Evolutionary conservation across 2,113 vertebrate genomes (phyloP), one percentile per base, ranked within the genome.

Genomic region (Chrysochloris asiatica): DNA sequence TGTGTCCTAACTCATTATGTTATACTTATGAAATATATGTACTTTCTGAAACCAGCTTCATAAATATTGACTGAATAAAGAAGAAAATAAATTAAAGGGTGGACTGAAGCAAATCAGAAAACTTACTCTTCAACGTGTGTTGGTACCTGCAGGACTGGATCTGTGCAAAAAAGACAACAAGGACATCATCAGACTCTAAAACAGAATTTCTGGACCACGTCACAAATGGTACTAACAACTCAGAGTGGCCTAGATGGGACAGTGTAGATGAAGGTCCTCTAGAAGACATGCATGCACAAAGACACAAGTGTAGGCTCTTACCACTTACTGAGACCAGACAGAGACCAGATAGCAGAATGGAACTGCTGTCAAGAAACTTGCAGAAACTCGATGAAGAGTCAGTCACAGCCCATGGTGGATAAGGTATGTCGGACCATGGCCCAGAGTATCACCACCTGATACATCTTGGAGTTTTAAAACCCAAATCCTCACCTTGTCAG

Each of bases 71-170:
- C 1, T 80, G 83, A 83, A 59, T 54, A 48, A 78, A 69, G 24
- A 4, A 61, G 48, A 80, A 26, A 47, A 24, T 8, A 48, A 86
- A 56, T 67, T 47, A 65, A 80, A 95, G 59, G 50, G 95, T 82
- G 26, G 59, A 50, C 22, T 50, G 28, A 47, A 94, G 76, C 65
- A 85, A 88, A 94, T 86, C 0, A 80, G 33, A 81, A 91, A 92
- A 99, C 99, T 97, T 98, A 99, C 99, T 99, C 99, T 97, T 99
- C 98, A 92, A 99, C 98, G 1, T 99, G 99, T 77, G 98, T 99
- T 0, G 99, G 99, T 93, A 99, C 99, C 96, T 99, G 99, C 92
- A 99, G 98, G 92, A 99, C 99, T 90, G 99, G 99, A 99, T 99
- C 99, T 99, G 98, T 95, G 96, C 19, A 90, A 91, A 96, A 41